Evolutionary conservation across 2,888 invertebrate genomes (phyloP).

Genomic region (Ferrisia virgata): DNA sequence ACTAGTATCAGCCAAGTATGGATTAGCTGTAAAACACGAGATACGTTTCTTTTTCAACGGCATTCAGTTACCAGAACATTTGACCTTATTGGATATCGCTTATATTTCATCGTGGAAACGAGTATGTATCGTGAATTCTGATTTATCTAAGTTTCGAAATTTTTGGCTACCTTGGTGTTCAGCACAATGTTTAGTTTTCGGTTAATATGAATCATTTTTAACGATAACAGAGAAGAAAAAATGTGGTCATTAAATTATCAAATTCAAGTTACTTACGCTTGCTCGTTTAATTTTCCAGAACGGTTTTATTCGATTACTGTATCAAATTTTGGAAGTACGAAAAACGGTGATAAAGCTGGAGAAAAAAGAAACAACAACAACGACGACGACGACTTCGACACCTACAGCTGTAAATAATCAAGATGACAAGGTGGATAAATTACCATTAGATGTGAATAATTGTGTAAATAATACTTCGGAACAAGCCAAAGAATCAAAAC

Average conservation of each 20-base stretch:
- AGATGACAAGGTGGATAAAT: background rate
- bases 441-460: background rate
- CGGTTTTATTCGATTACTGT: slow-evolving; percentile 1
- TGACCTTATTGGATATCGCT: slow-evolving; percentile 64
- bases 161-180: background rate
- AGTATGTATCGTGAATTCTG: slow-evolving; percentile 55
- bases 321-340: slow-evolving; percentile 13
- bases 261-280: no score
- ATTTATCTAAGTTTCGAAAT: background rate
- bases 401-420: background rate
- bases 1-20: slow-evolving; percentile 46
- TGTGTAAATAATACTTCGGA: background rate
- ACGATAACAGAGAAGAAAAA: no score
- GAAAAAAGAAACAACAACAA: background rate
- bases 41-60: slow-evolving; percentile 47
- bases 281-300: background rate
- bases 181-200: no score
- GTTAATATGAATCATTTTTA: no score
- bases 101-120: slow-evolving; percentile 70
- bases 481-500: slow-evolving; percentile 1
- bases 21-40: slow-evolving; percentile 41
- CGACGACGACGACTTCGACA: background rate
- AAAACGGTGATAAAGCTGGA: background rate
- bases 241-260: no score
- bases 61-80: slow-evolving; percentile 47